A percentile compares a stretch with the other conserved stretches of the same genome.
Evolutionary conservation across 2,888 invertebrate species (phyloP).

Genomic region (Harpalus rubripes): DNA sequence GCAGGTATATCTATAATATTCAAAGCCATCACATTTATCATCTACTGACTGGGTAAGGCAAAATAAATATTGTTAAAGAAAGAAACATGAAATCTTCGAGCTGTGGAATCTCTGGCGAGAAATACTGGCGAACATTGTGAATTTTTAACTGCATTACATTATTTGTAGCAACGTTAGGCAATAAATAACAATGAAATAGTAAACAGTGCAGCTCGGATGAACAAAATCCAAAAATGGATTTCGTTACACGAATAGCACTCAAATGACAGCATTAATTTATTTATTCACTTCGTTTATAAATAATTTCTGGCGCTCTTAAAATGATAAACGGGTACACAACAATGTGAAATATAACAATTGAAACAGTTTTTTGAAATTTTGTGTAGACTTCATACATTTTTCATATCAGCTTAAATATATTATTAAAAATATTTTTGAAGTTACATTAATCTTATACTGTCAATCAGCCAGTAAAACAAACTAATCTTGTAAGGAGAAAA

Average conservation of each 20-base stretch:
- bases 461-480: too few species aligned
- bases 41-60: neutral
- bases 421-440: too few species aligned
- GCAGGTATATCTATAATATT: too few species aligned
- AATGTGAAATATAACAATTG: too few species aligned
- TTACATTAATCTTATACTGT: too few species aligned
- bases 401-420: too few species aligned
- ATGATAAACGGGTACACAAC: neutral
- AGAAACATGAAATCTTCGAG: neutral
- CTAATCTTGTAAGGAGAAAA: too few species aligned
- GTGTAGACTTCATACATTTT: too few species aligned
- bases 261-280: conserved; percentile 43
- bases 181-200: conserved; percentile 60
- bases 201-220: conserved; percentile 37
- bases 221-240: conserved; percentile 54
- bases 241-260: conserved; percentile 28
- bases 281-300: conserved; percentile 40
- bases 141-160: conserved; percentile 49
- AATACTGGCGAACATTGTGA: conserved; percentile 38
- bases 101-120: neutral
- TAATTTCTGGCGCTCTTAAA: neutral
- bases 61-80: neutral
- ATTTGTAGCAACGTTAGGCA: conserved; percentile 52
- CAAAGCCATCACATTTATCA: neutral
- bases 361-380: too few species aligned